Evolutionary conservation across 37 sponge, comb jelly and placozoan genomes (phyloP).

Genomic region (Mnemiopsis leidyi): DNA sequence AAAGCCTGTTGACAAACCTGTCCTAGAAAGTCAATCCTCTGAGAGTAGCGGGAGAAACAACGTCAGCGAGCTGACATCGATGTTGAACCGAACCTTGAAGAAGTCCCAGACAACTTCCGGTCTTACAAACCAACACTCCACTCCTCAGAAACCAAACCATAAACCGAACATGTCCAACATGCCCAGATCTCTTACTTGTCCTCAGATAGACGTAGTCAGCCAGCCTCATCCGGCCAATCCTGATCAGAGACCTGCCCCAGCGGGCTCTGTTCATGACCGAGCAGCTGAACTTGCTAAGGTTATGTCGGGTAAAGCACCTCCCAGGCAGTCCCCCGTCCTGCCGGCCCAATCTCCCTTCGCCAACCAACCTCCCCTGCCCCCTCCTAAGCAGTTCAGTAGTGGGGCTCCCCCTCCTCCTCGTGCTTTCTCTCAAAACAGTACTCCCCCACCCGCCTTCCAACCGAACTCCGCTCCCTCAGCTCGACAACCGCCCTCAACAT

Average conservation of each 20-base stretch:
- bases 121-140: neutral
- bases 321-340: neutral
- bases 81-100: conserved; percentile 14
- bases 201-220: neutral
- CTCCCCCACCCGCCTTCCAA: neutral
- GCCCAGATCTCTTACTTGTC: conserved; percentile 10
- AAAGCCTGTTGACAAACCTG: neutral
- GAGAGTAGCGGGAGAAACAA: neutral
- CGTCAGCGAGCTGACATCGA: neutral
- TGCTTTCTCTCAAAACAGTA: neutral
- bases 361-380: neutral
- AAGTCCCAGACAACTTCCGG: conserved; percentile 3
- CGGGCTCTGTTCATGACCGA: neutral
- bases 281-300: neutral
- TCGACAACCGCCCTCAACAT: neutral
- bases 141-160: neutral
- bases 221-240: neutral
- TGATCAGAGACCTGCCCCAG: neutral
- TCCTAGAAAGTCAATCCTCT: neutral
- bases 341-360: conserved; percentile 3
- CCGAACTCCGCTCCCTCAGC: conserved; percentile 18
- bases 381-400: conserved; percentile 26
- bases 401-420: neutral
- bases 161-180: neutral
- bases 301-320: neutral